Percentiles rank a stretch among this genome's conserved stretches.
These are phyloP conservation scores for Anneissia japonica DNA, from an alignment of 35 echinoderm and acorn worm genomes.

Conservation along the genomic window DNA sequence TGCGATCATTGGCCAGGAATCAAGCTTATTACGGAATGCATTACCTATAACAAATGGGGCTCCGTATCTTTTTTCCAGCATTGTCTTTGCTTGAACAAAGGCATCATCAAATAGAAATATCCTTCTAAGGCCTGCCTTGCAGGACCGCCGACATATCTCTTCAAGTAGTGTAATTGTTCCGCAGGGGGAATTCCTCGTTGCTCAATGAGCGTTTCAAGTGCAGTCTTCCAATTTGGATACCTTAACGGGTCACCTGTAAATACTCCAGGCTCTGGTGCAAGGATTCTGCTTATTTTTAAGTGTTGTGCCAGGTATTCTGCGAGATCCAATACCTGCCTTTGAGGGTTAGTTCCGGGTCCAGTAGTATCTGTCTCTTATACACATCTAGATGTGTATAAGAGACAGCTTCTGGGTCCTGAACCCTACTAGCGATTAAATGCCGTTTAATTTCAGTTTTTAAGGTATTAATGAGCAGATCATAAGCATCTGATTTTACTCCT, in stretches of 20 bases:
- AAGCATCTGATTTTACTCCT: too few species aligned
- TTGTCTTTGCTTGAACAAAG: not conserved
- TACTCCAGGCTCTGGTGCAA: conserved; percentile 52
- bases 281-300: conserved; percentile 45
- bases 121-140: conserved; percentile 50
- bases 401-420: too few species aligned
- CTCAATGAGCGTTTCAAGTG: conserved; percentile 49
- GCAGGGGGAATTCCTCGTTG: conserved; percentile 8
- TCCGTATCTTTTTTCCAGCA: not conserved
- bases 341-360: too few species aligned
- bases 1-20: not conserved
- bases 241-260: conserved; percentile 62
- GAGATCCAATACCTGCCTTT: not conserved
- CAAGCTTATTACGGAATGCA: not conserved
- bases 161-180: conserved; percentile 55
- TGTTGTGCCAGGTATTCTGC: conserved; percentile 37
- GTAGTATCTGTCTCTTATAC: too few species aligned
- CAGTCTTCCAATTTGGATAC: conserved; percentile 14
- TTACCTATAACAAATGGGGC: not conserved
- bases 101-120: conserved; percentile 40
- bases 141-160: conserved; percentile 36
- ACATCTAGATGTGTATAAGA: too few species aligned
- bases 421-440: too few species aligned
- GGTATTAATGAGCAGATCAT: too few species aligned
- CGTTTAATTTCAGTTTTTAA: too few species aligned